Conservation (phyloP, 2,888 invertebrate genomes). For the Linnaemya vulpina region DNA sequence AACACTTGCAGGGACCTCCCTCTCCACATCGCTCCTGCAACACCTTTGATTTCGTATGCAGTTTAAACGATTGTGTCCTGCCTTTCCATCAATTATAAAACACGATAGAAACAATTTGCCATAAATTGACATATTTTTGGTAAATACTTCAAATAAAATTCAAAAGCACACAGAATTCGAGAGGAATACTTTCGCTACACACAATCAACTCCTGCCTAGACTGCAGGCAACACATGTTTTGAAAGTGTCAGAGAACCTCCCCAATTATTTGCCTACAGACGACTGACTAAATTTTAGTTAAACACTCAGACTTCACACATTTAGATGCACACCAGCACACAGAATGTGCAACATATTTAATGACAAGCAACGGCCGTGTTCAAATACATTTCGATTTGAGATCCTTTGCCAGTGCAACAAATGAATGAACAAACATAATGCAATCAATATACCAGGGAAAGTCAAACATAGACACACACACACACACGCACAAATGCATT, state of each 20-base stretch:
- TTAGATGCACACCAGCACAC: background rate
- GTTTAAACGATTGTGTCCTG: background rate
- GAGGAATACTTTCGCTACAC: background rate
- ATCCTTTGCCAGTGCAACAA: constrained; percentile 66
- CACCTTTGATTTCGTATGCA: background rate
- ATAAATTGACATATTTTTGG: constrained; percentile 71
- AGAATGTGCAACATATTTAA: constrained; percentile 70
- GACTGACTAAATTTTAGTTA: constrained; percentile 41
- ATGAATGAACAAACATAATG: constrained; percentile 78
- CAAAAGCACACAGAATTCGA: constrained; percentile 45
- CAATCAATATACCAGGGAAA: constrained; percentile 76
- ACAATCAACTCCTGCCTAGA: background rate
- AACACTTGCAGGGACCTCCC: background rate
- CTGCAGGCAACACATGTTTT: constrained; percentile 58
- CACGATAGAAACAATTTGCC: constrained; percentile 64
- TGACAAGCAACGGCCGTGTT: constrained; percentile 54
- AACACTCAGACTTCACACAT: constrained; percentile 9
- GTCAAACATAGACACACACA: constrained; percentile 28
- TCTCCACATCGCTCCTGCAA: background rate
- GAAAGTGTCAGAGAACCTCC: background rate
- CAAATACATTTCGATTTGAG: constrained; percentile 35
- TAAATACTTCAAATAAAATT: constrained; percentile 54
- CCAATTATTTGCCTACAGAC: constrained; percentile 5
- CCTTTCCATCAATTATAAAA: constrained; percentile 57
- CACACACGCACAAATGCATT: background rate